These are phyloP conservation scores for Coreius guichenoti DNA, from an alignment of 2,797 vertebrate genomes.

Conservation along the genomic window DNA sequence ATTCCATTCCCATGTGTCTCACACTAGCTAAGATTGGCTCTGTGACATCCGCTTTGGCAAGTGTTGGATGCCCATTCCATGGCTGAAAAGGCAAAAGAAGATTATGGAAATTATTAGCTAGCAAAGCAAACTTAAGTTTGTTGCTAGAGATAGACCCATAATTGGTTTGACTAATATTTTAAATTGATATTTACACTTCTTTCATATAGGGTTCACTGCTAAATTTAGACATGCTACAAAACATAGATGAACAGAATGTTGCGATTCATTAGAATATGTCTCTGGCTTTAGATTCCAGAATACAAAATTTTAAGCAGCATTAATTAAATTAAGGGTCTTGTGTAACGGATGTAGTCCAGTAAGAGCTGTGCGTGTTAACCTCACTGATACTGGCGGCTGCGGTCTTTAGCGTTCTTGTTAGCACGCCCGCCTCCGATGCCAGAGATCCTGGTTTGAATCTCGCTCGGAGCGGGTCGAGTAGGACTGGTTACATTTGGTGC, in stretches of 20 bases:
- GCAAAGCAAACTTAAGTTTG: background rate
- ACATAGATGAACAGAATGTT: background rate
- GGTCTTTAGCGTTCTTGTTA: no score
- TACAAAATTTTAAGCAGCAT: background rate
- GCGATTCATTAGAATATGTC: background rate
- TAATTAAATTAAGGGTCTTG: background rate
- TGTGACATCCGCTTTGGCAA: slow-evolving; percentile 47
- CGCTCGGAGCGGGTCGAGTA: no score
- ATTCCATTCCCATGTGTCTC: slow-evolving; percentile 33
- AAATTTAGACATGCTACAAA: background rate
- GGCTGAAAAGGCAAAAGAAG: slow-evolving; percentile 39
- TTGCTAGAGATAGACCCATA: background rate
- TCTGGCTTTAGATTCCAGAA: background rate
- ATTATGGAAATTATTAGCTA: slow-evolving; percentile 49
- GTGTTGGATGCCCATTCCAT: slow-evolving; percentile 32
- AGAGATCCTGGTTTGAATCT: no score
- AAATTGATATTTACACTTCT: background rate
- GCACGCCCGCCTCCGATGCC: no score
- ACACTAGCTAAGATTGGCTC: slow-evolving; percentile 15
- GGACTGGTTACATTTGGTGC: no score
- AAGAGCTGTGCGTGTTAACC: no score
- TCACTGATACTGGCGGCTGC: no score
- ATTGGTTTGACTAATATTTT: background rate
- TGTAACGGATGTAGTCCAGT: no score
- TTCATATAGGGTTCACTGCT: background rate